Evolutionary conservation across 2,797 vertebrate genomes (phyloP), one percentile per base, ranked within the genome.

Genomic region (Paedocypris micromegethes): DNA sequence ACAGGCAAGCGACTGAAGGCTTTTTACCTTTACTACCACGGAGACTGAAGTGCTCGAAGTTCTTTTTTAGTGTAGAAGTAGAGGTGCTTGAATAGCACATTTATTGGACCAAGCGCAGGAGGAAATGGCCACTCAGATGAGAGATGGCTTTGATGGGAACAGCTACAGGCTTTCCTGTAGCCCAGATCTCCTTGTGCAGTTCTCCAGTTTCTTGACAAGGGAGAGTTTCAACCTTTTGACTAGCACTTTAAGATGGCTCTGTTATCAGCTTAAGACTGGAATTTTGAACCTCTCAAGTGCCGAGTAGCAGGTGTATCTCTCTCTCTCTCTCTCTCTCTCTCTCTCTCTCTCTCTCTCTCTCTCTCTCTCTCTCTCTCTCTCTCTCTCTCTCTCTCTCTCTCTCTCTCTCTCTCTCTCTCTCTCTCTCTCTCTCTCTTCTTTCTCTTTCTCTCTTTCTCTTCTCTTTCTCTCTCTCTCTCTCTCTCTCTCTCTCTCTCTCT

Each of bases 221-320:
- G 77, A 78, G 78, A 78, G 77, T 82, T 76, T 72, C 57, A 60
- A 83, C 75, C 68, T 56, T 84, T 82, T 86, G 77, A 80, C 72
- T 72, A 68, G 72, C 61, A 68, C 72, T 75, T 80, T 74, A 60
- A 74, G 74, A 72, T 70, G 58, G 69, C 61, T 74, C 78, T 66
- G 71, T 77, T 79, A 78, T 77, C 79, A 77, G 75, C 72, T 80
- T 80, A 76, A 72, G 70, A 63, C 72, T 60, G 65, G 72, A 83
- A 82, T 81, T 85, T 80, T 82, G 83, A 84, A 81, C 75, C 78
- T 81, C 77, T 82, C 80, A 78, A 82, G 73, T 75, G 65, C 68
- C 69, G 77, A 83, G 80, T 74, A 81, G 79, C 64, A 65, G 78
- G 74, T 77, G 82, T 60, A 65, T 63, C 63, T 68, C 60, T 69